These are phyloP conservation scores for Podarcis raffonei DNA, from an alignment of 2,113 vertebrate species.

Conservation along the genomic window DNA sequence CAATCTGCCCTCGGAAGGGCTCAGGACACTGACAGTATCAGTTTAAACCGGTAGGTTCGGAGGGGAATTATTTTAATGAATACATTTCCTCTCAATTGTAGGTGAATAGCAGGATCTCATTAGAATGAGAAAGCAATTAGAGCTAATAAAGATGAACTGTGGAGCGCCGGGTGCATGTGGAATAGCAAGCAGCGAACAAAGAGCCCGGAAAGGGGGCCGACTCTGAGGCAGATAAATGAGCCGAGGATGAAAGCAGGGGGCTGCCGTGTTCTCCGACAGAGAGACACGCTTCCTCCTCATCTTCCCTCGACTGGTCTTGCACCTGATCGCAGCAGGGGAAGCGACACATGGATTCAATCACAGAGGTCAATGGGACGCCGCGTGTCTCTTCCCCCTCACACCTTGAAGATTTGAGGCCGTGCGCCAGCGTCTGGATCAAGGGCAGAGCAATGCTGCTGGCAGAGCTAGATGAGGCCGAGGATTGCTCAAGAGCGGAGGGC, in stretches of 20 bases:
- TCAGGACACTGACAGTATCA: conserved; percentile 61
- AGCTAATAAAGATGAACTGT: conserved; percentile 84
- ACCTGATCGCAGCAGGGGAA: not conserved
- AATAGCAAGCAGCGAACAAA: conserved; percentile 81
- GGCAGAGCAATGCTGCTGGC: not conserved
- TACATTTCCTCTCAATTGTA: conserved; percentile 84
- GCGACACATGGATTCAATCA: not conserved
- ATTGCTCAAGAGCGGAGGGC: no score
- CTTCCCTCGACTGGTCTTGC: not conserved
- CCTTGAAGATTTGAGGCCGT: not conserved
- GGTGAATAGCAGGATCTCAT: conserved; percentile 80
- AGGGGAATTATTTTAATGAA: conserved; percentile 84
- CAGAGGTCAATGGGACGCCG: not conserved
- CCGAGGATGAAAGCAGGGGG: conserved; percentile 55
- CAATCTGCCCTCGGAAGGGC: not conserved
- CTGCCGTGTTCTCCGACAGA: conserved; percentile 52
- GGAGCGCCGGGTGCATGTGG: conserved; percentile 62
- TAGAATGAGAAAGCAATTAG: conserved; percentile 85
- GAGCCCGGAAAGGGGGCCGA: conserved; percentile 65
- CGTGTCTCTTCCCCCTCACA: not conserved
- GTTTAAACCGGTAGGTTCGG: conserved; percentile 74
- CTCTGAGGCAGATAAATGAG: conserved; percentile 73
- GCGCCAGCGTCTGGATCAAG: not conserved
- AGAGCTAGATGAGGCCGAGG: no score
- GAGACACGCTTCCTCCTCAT: conserved; percentile 64